Conservation (phyloP, 2,797 vertebrate genomes). For the Sciaenops ocellatus region DNA sequence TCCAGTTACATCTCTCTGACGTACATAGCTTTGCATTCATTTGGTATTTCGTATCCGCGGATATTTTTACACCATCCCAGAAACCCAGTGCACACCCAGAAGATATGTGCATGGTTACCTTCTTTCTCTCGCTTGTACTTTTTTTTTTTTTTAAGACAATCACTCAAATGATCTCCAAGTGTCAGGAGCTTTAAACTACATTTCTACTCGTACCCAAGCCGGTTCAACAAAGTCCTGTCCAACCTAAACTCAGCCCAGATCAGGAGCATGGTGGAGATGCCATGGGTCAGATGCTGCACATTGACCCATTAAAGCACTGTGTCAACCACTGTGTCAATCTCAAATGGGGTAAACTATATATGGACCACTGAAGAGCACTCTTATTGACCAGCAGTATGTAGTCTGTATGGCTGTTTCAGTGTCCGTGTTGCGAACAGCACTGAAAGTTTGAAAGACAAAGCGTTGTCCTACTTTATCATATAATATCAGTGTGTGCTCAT, state of each 20-base stretch:
- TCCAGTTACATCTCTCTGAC: too few relatives aligned
- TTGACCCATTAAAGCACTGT: background rate
- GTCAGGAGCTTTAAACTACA: background rate
- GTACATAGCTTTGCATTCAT: too few relatives aligned
- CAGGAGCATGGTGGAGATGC: background rate
- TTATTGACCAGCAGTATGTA: background rate
- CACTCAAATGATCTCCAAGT: background rate
- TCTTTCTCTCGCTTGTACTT: background rate
- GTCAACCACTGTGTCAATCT: too few relatives aligned
- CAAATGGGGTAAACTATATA: background rate
- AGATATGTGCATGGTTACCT: too few relatives aligned
- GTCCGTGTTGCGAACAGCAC: background rate
- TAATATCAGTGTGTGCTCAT: background rate
- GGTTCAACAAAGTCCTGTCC: background rate
- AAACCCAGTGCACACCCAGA: too few relatives aligned
- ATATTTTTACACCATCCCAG: too few relatives aligned
- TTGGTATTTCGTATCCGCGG: too few relatives aligned
- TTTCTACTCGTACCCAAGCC: background rate
- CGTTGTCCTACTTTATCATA: background rate
- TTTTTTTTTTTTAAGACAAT: background rate
- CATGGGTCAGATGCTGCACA: background rate
- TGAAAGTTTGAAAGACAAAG: constrained; percentile 1
- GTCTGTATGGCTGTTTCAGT: constrained; percentile 1
- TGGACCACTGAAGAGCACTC: background rate
- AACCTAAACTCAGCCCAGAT: background rate